Conservation (phyloP, 2,113 vertebrate genomes). For the Chiloscyllium plagiosum region DNA sequence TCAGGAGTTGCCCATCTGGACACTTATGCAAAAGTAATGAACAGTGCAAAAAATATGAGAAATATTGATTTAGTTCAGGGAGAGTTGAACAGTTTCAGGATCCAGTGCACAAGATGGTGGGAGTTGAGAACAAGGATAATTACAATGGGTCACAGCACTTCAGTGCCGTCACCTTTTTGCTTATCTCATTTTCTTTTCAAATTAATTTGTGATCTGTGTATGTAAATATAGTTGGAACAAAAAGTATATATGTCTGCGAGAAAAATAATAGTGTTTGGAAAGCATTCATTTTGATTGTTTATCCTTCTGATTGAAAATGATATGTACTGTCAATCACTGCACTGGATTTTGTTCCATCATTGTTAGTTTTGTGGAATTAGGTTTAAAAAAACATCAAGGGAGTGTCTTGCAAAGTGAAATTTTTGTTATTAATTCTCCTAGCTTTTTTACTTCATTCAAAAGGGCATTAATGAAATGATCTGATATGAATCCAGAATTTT, state of each 20-base stretch:
- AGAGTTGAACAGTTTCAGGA: neutral
- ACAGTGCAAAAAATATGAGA: neutral
- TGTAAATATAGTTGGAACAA: neutral
- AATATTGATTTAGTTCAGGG: neutral
- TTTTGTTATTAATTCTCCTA: neutral
- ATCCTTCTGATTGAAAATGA: neutral
- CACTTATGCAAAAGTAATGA: neutral
- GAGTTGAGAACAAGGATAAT: neutral
- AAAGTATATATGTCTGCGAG: no score
- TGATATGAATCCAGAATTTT: neutral
- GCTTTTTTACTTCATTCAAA: neutral
- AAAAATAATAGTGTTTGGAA: neutral
- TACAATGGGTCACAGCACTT: neutral
- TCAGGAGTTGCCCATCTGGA: slow-evolving; percentile 8
- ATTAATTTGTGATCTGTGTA: neutral
- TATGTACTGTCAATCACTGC: neutral
- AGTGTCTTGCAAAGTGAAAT: neutral
- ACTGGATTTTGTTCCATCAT: neutral
- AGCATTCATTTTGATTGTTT: slow-evolving; percentile 11
- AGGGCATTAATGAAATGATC: neutral
- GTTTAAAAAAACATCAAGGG: neutral
- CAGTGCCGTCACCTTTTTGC: neutral
- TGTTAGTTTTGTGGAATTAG: slow-evolving; percentile 18
- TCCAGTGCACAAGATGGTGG: neutral
- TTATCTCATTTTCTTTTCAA: neutral